Base-by-base conservation (phyloP, 2,797 vertebrate species). In the Anolis apletophallus region DNA sequence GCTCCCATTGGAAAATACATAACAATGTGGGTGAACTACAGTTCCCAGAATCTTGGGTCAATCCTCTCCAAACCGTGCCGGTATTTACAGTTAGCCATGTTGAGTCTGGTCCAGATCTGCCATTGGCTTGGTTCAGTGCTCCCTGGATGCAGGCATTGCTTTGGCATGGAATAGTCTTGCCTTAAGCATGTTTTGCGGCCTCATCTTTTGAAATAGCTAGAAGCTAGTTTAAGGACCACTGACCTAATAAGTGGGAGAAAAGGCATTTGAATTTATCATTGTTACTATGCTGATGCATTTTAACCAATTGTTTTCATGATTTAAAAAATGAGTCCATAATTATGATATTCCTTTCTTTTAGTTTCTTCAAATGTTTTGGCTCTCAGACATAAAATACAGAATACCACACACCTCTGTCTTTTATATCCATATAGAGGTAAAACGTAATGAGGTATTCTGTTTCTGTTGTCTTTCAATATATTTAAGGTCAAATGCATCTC, bases 401-500 rank as follows among this genome's bases (percentile, higher is more conserved):
- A 40, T 40, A 40, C 1, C 11, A 16, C 16, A 57, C 13, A 57
- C 13, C 55, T 57, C 11, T 55, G 54, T 11, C 9, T 55, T 55
- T 55, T 55, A 55, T 55, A 55, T 55, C 55, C 55, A 2, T 12
- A 77, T 12, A 77, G 32, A 21, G 54, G 34, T 19, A 2, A 3
- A 90, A 77, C 19, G 2, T 68, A 32, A 7, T 14, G 1, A 17
- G 14, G n/a, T 36, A 46, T 8, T 14, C 50, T 73, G 54, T 57
- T 64, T 12, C 3, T 61, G n/a, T 88, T 2, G 55, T 88, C 50
- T 52, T 16, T 88, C 29, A 26, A 3, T 57, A 90, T 77, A 81
- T 87, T 75, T 12, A 82, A 99, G 98, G 95, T 92, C 95, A 85
- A 98, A 95, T 91, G 97, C 97, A 72, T 95, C 97, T 11, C 96